Evolutionary conservation across 2,888 invertebrate species (phyloP), one percentile per base, ranked within the genome.

Genomic region (Yponomeuta malinellus): DNA sequence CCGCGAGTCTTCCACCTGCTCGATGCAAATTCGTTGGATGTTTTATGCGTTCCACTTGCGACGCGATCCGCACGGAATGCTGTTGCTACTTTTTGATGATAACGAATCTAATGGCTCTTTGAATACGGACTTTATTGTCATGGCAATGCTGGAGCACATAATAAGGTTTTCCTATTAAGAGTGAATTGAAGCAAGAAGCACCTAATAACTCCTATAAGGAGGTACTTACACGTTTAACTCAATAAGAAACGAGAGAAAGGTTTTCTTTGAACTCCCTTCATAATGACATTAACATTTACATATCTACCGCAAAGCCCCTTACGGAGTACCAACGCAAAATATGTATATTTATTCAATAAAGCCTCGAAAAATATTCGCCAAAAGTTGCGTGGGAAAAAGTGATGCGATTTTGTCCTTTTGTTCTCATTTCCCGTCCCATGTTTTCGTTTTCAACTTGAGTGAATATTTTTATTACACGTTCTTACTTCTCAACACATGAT

Each of bases 261-360:
- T 15, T 59, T 59, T 15, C 52, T 68, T 68, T 68, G 48, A 43
- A 43, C 43, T 65, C 48, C 59, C 69, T 71, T 71, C 69, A 71
- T 74, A 74, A 74, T 73, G 69, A 71, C 74, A 74, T 74, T 75
- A 76, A 72, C 73, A 76, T 76, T 75, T 74, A 75, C 74, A 74
- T 74, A 74, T 75, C 78, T 78, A 75, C 74, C 81, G 79, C 78
- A 81, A 84, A 86, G 79, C 83, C 80, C 81, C 83, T 81, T 80
- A 77, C 77, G 48, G 70, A 77, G 78, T 81, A 83, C 83, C 81
- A 83, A 81, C 84, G 81, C 79, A 77, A 85, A 83, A 86, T 88
- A 88, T 86, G 87, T 88, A 87, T 84, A 88, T 87, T 87, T 88
- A 87, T 87, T 88, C 87, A 87, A 88, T 86, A 87, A 87, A 87